phyloP scores from a whole-genome alignment of 2,888 invertebrate species.

The Germaria angustata region DNA sequence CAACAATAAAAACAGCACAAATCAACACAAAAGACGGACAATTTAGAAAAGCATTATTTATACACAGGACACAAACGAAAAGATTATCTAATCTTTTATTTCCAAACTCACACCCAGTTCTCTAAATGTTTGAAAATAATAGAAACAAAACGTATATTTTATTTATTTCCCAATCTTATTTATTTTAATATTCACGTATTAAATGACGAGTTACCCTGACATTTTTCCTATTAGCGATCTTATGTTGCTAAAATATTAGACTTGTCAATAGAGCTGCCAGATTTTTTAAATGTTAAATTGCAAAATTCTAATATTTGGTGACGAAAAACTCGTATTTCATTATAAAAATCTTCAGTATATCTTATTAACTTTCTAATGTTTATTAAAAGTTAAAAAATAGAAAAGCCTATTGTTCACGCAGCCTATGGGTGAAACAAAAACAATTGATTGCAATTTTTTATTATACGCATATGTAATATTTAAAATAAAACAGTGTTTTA shows the following conservation, averaged over 20 bases:
- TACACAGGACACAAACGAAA: conserved; percentile 44
- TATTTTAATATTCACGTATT: conserved; percentile 24
- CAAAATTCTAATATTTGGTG: too few species aligned
- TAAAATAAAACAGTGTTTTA: too few species aligned
- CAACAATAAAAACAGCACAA: conserved; percentile 47
- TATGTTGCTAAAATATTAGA: conserved; percentile 23
- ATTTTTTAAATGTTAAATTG: too few species aligned
- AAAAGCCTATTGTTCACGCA: too few species aligned
- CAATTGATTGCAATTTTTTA: too few species aligned
- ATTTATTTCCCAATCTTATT: neutral
- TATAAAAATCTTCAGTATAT: too few species aligned
- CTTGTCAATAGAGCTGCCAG: too few species aligned
- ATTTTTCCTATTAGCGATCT: conserved; percentile 56
- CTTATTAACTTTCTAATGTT: too few species aligned
- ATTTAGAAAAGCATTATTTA: conserved; percentile 60
- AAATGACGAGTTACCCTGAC: conserved; percentile 50
- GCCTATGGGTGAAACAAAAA: too few species aligned
- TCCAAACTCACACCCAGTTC: conserved; percentile 52
- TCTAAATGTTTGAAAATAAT: neutral
- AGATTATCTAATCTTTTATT: conserved; percentile 5
- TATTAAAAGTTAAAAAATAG: too few species aligned
- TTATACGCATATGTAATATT: too few species aligned
- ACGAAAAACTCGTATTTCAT: too few species aligned
- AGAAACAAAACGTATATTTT: neutral
- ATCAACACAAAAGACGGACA: conserved; percentile 59